Conservation (phyloP, 2,113 vertebrate genomes). For the Uria aalge region DNA sequence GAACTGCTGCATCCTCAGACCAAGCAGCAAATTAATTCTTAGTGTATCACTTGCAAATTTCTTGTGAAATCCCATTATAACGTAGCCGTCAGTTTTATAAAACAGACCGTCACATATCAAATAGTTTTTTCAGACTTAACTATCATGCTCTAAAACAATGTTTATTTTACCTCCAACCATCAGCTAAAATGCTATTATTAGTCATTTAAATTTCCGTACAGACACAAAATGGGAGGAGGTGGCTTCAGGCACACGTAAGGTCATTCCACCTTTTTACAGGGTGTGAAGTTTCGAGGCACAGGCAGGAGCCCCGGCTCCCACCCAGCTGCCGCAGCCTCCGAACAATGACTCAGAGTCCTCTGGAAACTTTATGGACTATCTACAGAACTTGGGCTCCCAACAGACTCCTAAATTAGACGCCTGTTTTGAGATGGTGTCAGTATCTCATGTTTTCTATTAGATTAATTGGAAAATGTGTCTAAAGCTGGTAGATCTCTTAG, state of each 20-base stretch:
- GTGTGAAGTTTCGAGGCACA: background rate
- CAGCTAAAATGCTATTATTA: background rate
- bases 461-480: constrained; percentile 21
- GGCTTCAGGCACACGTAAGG: background rate
- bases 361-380: background rate
- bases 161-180: background rate
- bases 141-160: background rate
- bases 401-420: background rate
- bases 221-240: background rate
- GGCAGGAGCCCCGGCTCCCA: background rate
- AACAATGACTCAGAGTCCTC: background rate
- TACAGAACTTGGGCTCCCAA: background rate
- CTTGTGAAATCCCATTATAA: background rate
- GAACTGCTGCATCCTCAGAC: background rate
- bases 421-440: background rate
- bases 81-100: background rate
- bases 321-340: background rate
- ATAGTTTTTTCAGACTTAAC: background rate
- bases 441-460: background rate
- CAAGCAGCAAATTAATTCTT: background rate
- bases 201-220: background rate
- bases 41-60: background rate
- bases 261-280: background rate
- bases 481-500: background rate
- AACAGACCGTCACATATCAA: background rate